These are phyloP conservation scores for Idaea aversata DNA, from an alignment of 2,888 invertebrate genomes.

Conservation along the genomic window DNA sequence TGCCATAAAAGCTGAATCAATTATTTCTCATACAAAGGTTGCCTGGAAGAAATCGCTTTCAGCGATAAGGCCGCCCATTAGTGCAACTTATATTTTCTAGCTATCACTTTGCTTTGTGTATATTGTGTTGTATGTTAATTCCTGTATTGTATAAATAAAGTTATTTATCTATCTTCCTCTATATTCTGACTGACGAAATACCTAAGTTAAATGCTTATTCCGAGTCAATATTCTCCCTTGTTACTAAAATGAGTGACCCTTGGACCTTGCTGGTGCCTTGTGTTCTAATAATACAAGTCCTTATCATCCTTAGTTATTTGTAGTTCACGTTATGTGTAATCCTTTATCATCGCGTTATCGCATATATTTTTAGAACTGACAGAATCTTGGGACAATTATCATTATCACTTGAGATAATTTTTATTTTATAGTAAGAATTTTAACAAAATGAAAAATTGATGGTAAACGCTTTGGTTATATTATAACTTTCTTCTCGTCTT, in stretches of 20 bases:
- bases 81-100: too few relatives aligned
- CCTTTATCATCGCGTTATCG: conserved; percentile 2
- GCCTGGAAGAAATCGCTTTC: too few relatives aligned
- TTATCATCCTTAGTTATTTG: background rate
- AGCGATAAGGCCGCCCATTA: too few relatives aligned
- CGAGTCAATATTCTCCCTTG: background rate
- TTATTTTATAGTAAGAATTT: background rate
- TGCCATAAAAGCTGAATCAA: too few relatives aligned
- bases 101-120: too few relatives aligned
- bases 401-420: background rate
- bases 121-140: background rate
- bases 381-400: background rate
- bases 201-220: background rate
- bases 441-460: background rate
- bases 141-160: background rate
- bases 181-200: background rate
- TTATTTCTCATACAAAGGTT: too few relatives aligned
- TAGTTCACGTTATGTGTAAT: background rate
- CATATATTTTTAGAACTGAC: conserved; percentile 4
- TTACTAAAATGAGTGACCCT: background rate
- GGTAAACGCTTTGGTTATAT: background rate
- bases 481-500: background rate
- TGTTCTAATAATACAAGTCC: background rate
- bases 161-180: background rate
- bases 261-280: background rate